A percentile compares a stretch with the other conserved stretches of the same genome.
phyloP scores from a whole-genome alignment of 2,113 vertebrate genomes.

The Scomber colias region DNA sequence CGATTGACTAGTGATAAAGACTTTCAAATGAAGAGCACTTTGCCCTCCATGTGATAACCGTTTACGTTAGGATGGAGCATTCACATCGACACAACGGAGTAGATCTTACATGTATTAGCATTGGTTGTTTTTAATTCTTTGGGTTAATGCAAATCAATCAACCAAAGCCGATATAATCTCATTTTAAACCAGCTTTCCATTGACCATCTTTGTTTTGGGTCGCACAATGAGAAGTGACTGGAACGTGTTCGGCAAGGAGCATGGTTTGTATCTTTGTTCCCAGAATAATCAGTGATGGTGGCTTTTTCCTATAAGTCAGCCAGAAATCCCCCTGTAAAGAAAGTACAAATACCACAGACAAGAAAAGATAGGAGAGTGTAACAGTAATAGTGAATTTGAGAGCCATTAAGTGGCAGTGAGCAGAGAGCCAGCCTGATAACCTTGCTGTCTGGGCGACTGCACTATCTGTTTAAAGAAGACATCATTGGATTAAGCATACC shows the following conservation, averaged over 20 bases:
- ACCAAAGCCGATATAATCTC: conserved; percentile 57
- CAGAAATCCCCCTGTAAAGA: conserved; percentile 41
- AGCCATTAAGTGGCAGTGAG: conserved; percentile 72
- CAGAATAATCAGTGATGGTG: conserved; percentile 36
- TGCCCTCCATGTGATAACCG: conserved; percentile 76
- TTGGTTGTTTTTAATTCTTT: conserved; percentile 59
- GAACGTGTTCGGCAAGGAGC: conserved; percentile 11
- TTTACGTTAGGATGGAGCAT: conserved; percentile 38
- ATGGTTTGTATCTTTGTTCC: conserved; percentile 51
- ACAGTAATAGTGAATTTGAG: conserved; percentile 70
- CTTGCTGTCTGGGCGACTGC: conserved; percentile 86
- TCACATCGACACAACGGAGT: conserved; percentile 45
- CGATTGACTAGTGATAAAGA: conserved; percentile 81
- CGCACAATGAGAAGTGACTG: conserved; percentile 51
- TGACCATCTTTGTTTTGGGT: conserved; percentile 51
- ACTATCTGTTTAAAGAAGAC: conserved; percentile 82
- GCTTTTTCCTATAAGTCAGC: conserved; percentile 53
- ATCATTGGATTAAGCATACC: conserved; percentile 88
- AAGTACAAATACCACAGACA: conserved; percentile 59
- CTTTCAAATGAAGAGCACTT: conserved; percentile 79
- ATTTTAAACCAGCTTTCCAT: conserved; percentile 69
- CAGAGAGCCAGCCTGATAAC: conserved; percentile 86
- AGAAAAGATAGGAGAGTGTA: conserved; percentile 58
- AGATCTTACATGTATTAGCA: conserved; percentile 65
- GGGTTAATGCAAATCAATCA: conserved; percentile 61